Conservation (phyloP, 2,113 vertebrate genomes). For the Ochotona princeps region DNA sequence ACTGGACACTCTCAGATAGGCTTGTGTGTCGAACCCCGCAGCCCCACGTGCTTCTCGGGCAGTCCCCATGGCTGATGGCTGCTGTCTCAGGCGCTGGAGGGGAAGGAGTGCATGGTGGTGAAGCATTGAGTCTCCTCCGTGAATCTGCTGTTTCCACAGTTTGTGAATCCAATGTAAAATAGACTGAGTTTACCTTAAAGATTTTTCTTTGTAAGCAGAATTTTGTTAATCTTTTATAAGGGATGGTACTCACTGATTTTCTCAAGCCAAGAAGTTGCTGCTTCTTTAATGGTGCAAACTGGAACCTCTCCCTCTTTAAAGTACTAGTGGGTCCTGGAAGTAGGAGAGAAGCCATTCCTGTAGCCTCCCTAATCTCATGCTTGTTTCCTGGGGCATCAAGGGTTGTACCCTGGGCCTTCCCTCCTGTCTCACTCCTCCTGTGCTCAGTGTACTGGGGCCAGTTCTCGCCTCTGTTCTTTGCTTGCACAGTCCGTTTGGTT, state of each 20-base stretch:
- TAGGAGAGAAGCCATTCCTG: slow-evolving; percentile 25
- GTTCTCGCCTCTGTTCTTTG: slow-evolving; percentile 41
- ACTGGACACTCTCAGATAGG: neutral
- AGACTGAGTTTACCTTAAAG: neutral
- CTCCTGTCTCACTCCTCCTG: slow-evolving; percentile 36
- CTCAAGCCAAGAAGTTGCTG: slow-evolving; percentile 39
- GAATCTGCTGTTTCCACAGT: slow-evolving; percentile 37
- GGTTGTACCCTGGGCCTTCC: neutral
- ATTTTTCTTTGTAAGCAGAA: slow-evolving; percentile 3
- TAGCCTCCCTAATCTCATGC: neutral
- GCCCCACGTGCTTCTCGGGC: neutral
- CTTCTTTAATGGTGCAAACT: slow-evolving; percentile 58
- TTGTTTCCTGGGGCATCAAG: slow-evolving; percentile 42
- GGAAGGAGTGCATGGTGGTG: neutral
- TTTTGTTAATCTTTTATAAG: slow-evolving; percentile 55
- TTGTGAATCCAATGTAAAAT: slow-evolving; percentile 34
- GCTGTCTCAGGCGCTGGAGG: slow-evolving; percentile 2
- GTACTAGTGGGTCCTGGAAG: slow-evolving; percentile 63
- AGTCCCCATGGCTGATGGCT: neutral
- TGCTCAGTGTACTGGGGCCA: neutral
- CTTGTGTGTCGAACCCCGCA: neutral
- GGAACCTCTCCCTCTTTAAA: slow-evolving; percentile 67
- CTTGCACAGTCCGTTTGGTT: slow-evolving; percentile 49
- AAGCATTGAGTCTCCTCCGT: neutral
- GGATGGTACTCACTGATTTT: slow-evolving; percentile 19